Base-by-base conservation (phyloP, 2,797 vertebrate species). In the Phalanger gymnotis region DNA sequence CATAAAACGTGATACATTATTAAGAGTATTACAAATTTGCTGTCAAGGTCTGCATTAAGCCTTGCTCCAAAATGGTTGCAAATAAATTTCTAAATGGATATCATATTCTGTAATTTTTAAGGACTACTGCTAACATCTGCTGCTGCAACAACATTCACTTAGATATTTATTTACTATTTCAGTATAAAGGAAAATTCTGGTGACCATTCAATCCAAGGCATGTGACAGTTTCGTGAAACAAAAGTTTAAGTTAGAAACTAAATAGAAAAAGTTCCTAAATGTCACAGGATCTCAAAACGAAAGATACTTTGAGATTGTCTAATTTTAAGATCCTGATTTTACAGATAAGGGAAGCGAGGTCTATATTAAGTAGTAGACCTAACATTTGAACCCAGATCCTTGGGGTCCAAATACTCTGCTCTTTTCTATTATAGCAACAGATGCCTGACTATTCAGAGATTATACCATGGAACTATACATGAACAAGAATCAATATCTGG, bases 251-350 rank as follows among this genome's bases (percentile, higher is more conserved):
- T 34, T 61, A 52, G 25, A 10, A 94, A 34, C 53, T 31, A 34
- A 73, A 56, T 9, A 54, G 10, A 16, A 47, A 10, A 30, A 90
- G 56, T 13, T n/a, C 2, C 53, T n/a, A 9, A 0, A 30, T 54
- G 4, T 12, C 25, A 14, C 2, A 14, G 51, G n/a, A 53, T 5
- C 0, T 9, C 0, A 51, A 2, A 3, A 54, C 0, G 11, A 14
- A 40, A 73, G 34, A 19, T 73, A 73, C 34, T 40, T 40, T 73
- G 16, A 73, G 34, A 73, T 73, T 31, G 16, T 66, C 34, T 19
- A 73, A n/a, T 40, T 61, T 22, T 73, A n/a, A 73, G 34, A n/a
- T 28, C 34, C 5, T 73, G 14, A 2, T 73, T 73, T 40, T 73
- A 73, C 16, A n/a, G 61, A 40, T n/a, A 73, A 40, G 34, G 14